Conservation (phyloP, 2,113 vertebrate genomes). For the Azemiops feae region DNA sequence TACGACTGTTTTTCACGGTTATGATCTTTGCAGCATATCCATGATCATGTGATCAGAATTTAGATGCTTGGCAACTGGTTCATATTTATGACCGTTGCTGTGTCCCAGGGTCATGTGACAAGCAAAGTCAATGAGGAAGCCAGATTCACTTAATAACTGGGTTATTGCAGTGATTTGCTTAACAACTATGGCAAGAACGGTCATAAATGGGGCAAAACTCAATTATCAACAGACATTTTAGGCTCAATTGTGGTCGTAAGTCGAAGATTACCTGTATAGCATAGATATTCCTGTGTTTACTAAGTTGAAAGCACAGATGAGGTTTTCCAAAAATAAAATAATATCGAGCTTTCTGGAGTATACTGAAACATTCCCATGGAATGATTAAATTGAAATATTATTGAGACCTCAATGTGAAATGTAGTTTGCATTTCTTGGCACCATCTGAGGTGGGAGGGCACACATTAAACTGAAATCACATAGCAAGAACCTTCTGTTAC, state of each 20-base stretch:
- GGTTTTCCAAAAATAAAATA: conserved; percentile 35
- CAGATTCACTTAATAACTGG: neutral
- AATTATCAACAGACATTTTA: neutral
- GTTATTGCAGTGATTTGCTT: neutral
- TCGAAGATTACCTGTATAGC: neutral
- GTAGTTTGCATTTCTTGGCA: conserved; percentile 37
- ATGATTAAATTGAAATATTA: conserved; percentile 6
- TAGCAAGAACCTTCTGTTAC: conserved; percentile 47
- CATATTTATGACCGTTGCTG: neutral
- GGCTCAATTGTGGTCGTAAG: neutral
- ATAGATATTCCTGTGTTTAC: conserved; percentile 20
- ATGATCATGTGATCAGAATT: neutral
- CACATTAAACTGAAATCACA: conserved; percentile 33
- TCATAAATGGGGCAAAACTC: neutral
- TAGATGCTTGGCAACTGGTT: neutral
- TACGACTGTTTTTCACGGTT: neutral
- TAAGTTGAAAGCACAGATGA: conserved; percentile 16
- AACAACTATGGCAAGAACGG: conserved; percentile 6
- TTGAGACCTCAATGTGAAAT: conserved; percentile 37
- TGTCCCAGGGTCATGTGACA: neutral
- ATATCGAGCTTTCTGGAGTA: neutral
- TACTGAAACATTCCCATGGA: neutral
- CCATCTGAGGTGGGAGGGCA: conserved; percentile 18
- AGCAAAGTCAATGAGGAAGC: neutral
- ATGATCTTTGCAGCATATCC: neutral